Base-by-base conservation (phyloP, 2,113 vertebrate species). In the Passer domesticus region DNA sequence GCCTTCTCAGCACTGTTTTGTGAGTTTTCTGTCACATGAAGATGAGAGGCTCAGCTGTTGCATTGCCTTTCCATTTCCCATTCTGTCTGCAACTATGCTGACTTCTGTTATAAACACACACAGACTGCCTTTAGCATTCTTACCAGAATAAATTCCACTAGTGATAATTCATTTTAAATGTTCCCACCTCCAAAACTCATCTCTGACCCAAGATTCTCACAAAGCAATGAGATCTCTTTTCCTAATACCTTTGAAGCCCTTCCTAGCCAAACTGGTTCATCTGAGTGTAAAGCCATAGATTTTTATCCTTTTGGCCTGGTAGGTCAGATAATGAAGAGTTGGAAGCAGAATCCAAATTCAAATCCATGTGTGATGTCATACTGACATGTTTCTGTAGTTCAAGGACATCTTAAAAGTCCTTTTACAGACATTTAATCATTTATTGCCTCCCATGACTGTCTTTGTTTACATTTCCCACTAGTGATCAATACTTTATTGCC, bases 391-490 rank as follows among this genome's bases (percentile, higher is more conserved):
- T 89, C 49, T 73, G 14, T 75, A 72, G 60, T 44, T 81, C 63
- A 53, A 92, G 63, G 64, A 59, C 47, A 69, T 83, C 10, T 90
- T 68, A 66, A 58, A 82, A 87, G 35, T 76, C 33, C 5, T 59
- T 70, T 87, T 46, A 59, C 15, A 55, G 25, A 69, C 7, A 58
- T 67, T 60, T 59, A 87, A 10, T 39, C 20, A 33, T 79, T 80
- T 96, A 91, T 66, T 95, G 62, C 44, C 21, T 82, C 22, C 28
- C 21, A 64, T 37, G 58, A n/a, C 43, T 83, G 7, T 43, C 46
- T 92, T 67, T 92, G 75, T 89, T 95, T 96, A 52, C 44, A 83
- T 95, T 97, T 92, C 60, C 33, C 63, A 97, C 93, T 59, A 84
- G 82, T n/a, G 44, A 91, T 78, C 94, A 16, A 92, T 91, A 92